Evolutionary conservation across 2,888 invertebrate genomes (phyloP).

Genomic region (Schrankia costaestrigalis): DNA sequence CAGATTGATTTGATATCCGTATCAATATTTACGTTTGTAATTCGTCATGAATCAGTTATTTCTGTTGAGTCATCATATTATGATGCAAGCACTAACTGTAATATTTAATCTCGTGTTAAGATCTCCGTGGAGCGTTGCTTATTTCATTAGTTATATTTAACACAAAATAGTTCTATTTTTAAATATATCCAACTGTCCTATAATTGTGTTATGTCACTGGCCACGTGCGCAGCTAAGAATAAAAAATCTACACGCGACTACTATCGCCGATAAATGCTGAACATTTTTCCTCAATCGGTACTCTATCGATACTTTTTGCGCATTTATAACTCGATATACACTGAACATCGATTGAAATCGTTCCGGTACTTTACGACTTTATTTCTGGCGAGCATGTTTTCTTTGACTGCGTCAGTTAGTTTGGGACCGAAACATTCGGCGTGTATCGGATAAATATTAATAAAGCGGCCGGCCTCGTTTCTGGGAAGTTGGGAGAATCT

Average conservation of each 20-base stretch:
- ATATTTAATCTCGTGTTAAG: too few species aligned
- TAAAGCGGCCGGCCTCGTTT: slow-evolving; percentile 78
- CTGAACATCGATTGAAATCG: slow-evolving; percentile 75
- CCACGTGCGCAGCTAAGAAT: slow-evolving; percentile 38
- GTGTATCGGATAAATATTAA: slow-evolving; percentile 80
- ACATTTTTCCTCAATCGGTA: slow-evolving; percentile 56
- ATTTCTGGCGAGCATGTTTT: slow-evolving; percentile 76
- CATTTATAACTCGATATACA: slow-evolving; percentile 68
- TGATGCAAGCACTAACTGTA: too few species aligned
- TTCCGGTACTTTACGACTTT: slow-evolving; percentile 78
- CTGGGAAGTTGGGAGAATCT: slow-evolving; percentile 79
- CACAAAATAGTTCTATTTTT: slow-evolving; percentile 7
- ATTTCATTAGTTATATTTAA: slow-evolving; percentile 4
- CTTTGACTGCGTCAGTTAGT: slow-evolving; percentile 78
- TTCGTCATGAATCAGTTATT: too few species aligned
- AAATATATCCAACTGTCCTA: slow-evolving; percentile 7
- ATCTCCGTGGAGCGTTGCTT: too few species aligned
- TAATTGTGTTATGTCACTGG: slow-evolving; percentile 29
- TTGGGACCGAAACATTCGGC: slow-evolving; percentile 64
- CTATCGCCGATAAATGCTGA: slow-evolving; percentile 39
- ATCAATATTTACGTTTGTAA: too few species aligned
- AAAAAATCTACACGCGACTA: slow-evolving; percentile 40
- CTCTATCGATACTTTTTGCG: slow-evolving; percentile 62
- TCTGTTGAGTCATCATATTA: too few species aligned
- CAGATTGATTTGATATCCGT: too few species aligned